Base-by-base conservation (phyloP, 2,888 invertebrate genomes). In the Graphium colonna region DNA sequence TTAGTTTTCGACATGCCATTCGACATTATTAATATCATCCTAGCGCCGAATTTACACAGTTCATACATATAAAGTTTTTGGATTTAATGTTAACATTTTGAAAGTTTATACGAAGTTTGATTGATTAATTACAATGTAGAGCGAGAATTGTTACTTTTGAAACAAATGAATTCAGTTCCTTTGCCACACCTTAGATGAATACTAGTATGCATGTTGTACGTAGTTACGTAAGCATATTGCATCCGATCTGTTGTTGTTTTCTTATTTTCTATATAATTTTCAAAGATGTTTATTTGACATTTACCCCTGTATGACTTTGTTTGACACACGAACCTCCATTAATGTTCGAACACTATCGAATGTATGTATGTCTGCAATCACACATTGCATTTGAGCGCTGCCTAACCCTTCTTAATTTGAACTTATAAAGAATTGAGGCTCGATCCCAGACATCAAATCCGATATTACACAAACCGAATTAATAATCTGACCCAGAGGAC, bases 161-260 rank as follows among this genome's bases (percentile, higher is more conserved):
- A 71, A 71, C 79, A 78, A 80, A 82, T 79, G 77, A 79, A 73
- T 82, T 83, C 86, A 87, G 85, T 83, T 82, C 84, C 87, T 88
- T 88, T 88, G 88, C 88, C 89, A 89, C 88, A 89, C 89, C 88
- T 87, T 88, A 89, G 89, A 86, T 79, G 82, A 84, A 82, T 85
- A 46, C n/a, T 67, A 81, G 80, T 69, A 69, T 86, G 88, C 89
- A 89, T 87, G 88, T 65, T 65, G 71, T 76, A 65, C 60, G 51
- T 83, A 81, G 77, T 72, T 66, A 68, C 67, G 71, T 33, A 33
- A 70, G 71, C 75, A 75, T 72, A 70, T 73, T 76, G 76, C 76
- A 72, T 75, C 68, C 69, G 68, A 62, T 62, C 67, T 73, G 70
- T 68, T 62, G 68, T 64, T 73, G n/a, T n/a, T n/a, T n/a, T n/a